phyloP scores from a whole-genome alignment of 2,888 invertebrate species.

The Tipula unca region DNA sequence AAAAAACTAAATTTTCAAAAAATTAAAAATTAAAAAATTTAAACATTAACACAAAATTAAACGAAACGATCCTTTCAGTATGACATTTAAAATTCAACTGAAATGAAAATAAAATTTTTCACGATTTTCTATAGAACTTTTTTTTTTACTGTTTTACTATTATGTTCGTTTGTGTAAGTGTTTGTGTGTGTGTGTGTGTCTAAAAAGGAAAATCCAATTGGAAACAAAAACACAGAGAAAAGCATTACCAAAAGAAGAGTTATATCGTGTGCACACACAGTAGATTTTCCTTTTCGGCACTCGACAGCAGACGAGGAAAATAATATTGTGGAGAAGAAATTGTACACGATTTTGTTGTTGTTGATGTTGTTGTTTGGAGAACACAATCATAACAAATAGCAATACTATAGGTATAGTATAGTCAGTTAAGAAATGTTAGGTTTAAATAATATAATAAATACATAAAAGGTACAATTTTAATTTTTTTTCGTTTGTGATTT shows the following conservation, averaged over 20 bases:
- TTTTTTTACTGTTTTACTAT: neutral
- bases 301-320: neutral
- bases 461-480: neutral
- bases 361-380: neutral
- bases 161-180: neutral
- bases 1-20: neutral
- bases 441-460: neutral
- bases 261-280: neutral
- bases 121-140: neutral
- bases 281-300: neutral
- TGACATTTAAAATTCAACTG: neutral
- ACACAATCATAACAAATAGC: neutral
- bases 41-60: slow-evolving; percentile 8
- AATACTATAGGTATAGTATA: neutral
- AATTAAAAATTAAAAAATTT: neutral
- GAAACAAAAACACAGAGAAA: neutral
- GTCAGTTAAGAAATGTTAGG: neutral
- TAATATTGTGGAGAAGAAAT: neutral
- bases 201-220: neutral
- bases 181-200: neutral
- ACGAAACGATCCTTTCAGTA: neutral
- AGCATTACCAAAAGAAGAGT: neutral
- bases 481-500: neutral
- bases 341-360: neutral
- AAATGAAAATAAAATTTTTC: neutral